Evolutionary conservation across 2,113 vertebrate genomes (phyloP).

Genomic region (Ptilonorhynchus violaceus): DNA sequence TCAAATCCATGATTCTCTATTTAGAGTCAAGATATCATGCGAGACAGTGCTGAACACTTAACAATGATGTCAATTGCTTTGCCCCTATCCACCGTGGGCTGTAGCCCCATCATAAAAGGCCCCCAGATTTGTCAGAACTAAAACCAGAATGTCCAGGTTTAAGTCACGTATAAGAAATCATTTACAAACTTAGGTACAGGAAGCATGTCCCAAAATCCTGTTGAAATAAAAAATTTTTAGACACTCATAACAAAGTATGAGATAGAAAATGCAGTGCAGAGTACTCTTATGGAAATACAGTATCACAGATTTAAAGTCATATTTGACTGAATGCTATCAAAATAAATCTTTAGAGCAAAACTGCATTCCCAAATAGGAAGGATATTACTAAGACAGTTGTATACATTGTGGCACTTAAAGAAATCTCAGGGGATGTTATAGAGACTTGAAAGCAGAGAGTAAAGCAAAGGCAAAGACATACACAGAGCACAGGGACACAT

Average conservation of each 20-base stretch:
- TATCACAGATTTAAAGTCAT: neutral
- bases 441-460: neutral
- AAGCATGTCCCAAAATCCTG: neutral
- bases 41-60: rapidly evolving
- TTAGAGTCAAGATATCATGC: too few relatives aligned
- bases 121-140: neutral
- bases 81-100: too few relatives aligned
- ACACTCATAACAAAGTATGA: neutral
- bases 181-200: neutral
- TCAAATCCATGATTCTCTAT: neutral
- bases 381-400: neutral
- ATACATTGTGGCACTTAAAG: neutral
- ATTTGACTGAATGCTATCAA: neutral
- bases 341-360: neutral
- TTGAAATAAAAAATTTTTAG: neutral
- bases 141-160: neutral
- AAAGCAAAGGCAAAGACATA: neutral
- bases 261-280: neutral
- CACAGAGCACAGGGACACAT: neutral
- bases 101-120: neutral
- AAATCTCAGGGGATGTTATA: neutral
- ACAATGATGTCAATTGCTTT: neutral
- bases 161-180: neutral
- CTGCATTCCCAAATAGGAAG: neutral
- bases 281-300: neutral